Evolutionary conservation across 2,888 invertebrate genomes (phyloP), one percentile per base, ranked within the genome.

Genomic region (Cheilosia soror): DNA sequence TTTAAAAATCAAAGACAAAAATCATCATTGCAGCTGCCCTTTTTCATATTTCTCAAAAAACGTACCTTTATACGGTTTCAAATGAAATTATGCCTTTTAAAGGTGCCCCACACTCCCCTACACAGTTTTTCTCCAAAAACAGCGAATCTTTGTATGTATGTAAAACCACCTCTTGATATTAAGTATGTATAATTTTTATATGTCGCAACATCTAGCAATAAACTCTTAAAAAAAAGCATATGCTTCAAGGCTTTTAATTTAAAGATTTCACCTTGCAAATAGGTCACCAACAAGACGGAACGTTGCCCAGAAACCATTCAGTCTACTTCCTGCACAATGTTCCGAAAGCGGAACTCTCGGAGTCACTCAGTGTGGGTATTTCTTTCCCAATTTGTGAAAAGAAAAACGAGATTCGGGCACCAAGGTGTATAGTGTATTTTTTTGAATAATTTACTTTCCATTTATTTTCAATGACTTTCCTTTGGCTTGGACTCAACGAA

Each of bases 281-380:
- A 63, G 81, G 75, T 63, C 75, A 75, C 25, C 40, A 51, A 9
- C 42, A 44, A 57, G 49, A 55, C 13, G 15, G 37, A 47, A 73
- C 47, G 27, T 60, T 71, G 15, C 44, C 53, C 33, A 80, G 20
- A 63, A 44, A 65, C 71, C 42, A 63, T 13, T 71, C 5, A 47
- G 62, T 27, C 44, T 40, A 31, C 47, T 68, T 47, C 51, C 40
- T 31, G 60, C 53, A 31, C 13, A 57, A 13, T 58, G 55, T 60
- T 72, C 42, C 49, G 85, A 85, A 81, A 85, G 81, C 85, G 85
- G 81, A 85, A 85, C 77, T 81, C 68, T 63, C 71, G 37, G 40
- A 81, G 5, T 85, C 81, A 77, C 47, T 72, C 66, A 77, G 20
- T 81, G 44, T 72, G 62, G 51, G 57, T 68, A 63, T 55, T 80